Evolutionary conservation across 1,140 invertebrate species (phyloP), one percentile per base, ranked within the genome.

Genomic region (Sminthurinus signatus): DNA sequence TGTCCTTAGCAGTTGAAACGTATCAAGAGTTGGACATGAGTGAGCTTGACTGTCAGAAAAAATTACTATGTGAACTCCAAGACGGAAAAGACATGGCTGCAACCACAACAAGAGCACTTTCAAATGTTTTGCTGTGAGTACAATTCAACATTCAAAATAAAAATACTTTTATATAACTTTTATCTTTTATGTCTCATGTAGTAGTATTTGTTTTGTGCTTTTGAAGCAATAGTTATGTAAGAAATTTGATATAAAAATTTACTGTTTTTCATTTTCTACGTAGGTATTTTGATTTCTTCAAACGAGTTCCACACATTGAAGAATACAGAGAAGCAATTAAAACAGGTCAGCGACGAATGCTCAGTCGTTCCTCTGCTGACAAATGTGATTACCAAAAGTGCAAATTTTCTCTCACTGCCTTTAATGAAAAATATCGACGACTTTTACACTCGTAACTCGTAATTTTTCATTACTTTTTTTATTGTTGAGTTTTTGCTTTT

Each of bases 21-120:
- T 70, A 67, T 27, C 29, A 68, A 46, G 39, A 46, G 17, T 51
- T 70, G 36, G 69, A 70, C 60, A 63, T 69, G 51, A 19, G 64
- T 29, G 56, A 61, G 23, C 21, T 65, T 21, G 65, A 70, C 28
- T 70, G 69, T 61, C 69, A 70, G 42, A 67, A 67, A 43, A 61
- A 60, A 46, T 60, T 64, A 10, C 29, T 70, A 2, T 70, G 69
- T 39, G 65, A 70, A 52, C 25, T 70, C 2, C 55, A 55, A 31
- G 10, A 60, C 8, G 48, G 54, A 17, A 39, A 70, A 25, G 65
- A 58, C 27, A 32, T 57, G 0, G 19, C 56, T n/a, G 65, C 57
- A 5, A 43, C 61, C 19, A 42, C 62, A 21, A 56, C 61, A 32
- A 58, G 69, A 28, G 32, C 63, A 46, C 19, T 70, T 4, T 64